A percentile compares a stretch with the other conserved stretches of the same genome.
These are phyloP conservation scores for Seriola dumerili DNA, from an alignment of 2,113 vertebrate genomes.

Conservation along the genomic window DNA sequence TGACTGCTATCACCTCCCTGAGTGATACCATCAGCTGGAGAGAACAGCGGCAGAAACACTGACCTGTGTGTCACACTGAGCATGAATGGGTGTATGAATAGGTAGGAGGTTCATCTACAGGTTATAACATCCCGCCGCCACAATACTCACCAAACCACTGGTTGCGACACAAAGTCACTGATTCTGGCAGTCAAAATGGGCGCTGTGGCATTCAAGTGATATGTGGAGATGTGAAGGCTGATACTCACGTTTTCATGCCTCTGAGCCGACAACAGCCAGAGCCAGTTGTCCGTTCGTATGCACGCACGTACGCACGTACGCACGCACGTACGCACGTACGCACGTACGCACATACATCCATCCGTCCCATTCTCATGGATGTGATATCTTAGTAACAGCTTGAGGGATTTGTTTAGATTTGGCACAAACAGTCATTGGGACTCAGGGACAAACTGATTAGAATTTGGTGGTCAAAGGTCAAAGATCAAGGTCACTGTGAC, in stretches of 20 bases:
- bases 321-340: no score
- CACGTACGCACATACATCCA: no score
- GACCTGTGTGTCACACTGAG: conserved; percentile 12
- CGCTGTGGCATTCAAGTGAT: not conserved
- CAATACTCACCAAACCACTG: not conserved
- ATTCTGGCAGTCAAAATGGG: not conserved
- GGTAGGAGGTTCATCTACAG: conserved; percentile 25
- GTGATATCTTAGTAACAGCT: no score
- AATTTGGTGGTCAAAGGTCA: no score
- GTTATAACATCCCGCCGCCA: conserved; percentile 6
- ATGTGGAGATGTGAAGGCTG: not conserved
- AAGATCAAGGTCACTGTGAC: no score
- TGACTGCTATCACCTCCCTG: conserved; percentile 19
- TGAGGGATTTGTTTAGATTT: no score
- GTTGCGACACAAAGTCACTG: not conserved
- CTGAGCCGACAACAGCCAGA: no score
- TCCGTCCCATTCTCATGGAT: no score
- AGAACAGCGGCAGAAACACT: conserved; percentile 21
- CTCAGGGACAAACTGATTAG: no score
- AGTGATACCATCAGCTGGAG: conserved; percentile 44
- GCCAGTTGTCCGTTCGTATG: no score
- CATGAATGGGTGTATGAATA: conserved; percentile 10
- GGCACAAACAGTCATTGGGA: no score
- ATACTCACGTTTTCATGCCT: not conserved
- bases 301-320: no score